These are phyloP conservation scores for Plemyria rubiginata DNA, from an alignment of 2,888 invertebrate genomes.

Conservation along the genomic window DNA sequence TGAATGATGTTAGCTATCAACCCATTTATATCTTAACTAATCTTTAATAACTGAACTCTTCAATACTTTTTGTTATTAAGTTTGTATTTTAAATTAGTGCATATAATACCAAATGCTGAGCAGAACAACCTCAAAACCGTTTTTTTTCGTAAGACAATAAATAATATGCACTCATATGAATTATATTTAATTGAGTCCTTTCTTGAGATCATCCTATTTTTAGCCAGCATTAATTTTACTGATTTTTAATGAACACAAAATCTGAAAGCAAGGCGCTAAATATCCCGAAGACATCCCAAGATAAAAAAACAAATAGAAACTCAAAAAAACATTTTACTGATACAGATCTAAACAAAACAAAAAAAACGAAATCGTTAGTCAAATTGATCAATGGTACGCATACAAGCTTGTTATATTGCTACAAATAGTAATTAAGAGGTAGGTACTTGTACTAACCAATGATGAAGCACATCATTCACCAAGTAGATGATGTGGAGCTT, in stretches of 20 bases:
- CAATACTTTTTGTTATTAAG: background rate
- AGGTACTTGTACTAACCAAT: conserved; percentile 90
- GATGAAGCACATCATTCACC: conserved; percentile 99
- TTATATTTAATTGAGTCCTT: background rate
- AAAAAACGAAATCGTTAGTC: conserved; percentile 22
- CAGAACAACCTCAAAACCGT: conserved; percentile 7
- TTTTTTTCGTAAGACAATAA: background rate
- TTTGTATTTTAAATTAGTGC: conserved; percentile 2
- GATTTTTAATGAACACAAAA: conserved; percentile 5
- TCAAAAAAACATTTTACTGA: conserved; percentile 3
- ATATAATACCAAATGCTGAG: background rate
- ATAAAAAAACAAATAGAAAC: conserved; percentile 2
- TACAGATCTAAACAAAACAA: background rate
- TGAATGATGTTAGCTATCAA: conserved; percentile 6
- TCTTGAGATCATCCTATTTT: conserved; percentile 5
- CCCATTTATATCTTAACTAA: conserved; percentile 9
- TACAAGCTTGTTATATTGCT: conserved; percentile 25
- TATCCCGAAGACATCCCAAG: conserved; percentile 1
- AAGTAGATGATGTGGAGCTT: conserved; percentile 99
- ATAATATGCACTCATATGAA: background rate
- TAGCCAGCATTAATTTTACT: background rate
- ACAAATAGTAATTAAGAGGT: conserved; percentile 1
- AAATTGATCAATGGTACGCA: conserved; percentile 28
- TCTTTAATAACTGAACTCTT: background rate
- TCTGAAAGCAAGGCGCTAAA: conserved; percentile 2